Evolutionary conservation across 2,797 vertebrate genomes (phyloP), one percentile per base, ranked within the genome.

Genomic region (Siniperca undulata): DNA sequence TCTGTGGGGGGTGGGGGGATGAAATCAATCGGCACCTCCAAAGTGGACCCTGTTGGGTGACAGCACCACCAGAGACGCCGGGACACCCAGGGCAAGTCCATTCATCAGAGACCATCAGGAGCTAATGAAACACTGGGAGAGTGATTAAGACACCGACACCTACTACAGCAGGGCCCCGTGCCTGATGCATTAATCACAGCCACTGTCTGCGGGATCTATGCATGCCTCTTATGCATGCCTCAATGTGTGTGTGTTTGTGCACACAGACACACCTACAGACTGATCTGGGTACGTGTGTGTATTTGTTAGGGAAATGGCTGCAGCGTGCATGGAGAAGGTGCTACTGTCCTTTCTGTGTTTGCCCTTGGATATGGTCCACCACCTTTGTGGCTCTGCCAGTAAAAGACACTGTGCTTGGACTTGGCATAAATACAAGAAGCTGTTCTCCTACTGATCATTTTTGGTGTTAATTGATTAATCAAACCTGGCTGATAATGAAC

Each of bases 71-170:
- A 74, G 77, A 84, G 86, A 85, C 16, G 62, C 40, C 11, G 66
- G 83, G 86, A 90, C 84, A 83, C 85, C 76, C 86, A 36, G 85
- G 85, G 91, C 81, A 75, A 86, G 86, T 75, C 77, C 87, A 92
- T 94, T 94, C 94, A 94, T 95, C 91, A 93, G 88, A 84, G 80
- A 86, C 72, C 89, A 90, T 93, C 84, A 88, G 86, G 82, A 91
- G 89, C 91, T 94, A 95, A 95, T 95, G 95, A 95, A 92, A 96
- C 92, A 88, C 92, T 78, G 86, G 92, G 92, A 89, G 89, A 91
- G 91, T 93, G 93, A 95, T 95, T 96, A 95, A 94, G 90, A 94
- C 89, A 90, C 77, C 85, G 91, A 91, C 91, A 91, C 91, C 82
- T 84, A 83, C 87, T 84, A 89, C 86, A 88, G 87, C 77, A 83